Evolutionary conservation across 1,140 invertebrate genomes (phyloP).

Genomic region (Chrysoperla carnea): DNA sequence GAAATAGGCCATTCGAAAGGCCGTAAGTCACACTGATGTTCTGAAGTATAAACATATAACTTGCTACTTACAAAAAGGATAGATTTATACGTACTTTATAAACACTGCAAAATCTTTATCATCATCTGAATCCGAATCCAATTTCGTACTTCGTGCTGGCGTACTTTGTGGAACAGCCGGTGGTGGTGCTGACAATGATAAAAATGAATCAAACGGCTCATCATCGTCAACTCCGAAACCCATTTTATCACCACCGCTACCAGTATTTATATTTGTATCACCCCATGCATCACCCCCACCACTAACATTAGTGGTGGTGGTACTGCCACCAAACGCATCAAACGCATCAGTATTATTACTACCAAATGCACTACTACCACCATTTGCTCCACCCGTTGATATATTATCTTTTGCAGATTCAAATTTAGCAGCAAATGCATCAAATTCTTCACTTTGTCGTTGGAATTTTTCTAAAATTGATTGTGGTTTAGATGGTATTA

Average conservation of each 20-base stretch:
- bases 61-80: no score
- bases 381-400: conserved; percentile 14
- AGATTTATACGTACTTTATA: conserved; percentile 43
- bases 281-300: conserved; percentile 23
- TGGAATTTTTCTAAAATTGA: neutral
- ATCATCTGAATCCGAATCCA: conserved; percentile 59
- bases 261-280: conserved; percentile 18
- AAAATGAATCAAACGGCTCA: conserved; percentile 59
- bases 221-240: conserved; percentile 51
- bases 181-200: conserved; percentile 60
- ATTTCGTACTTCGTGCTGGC: conserved; percentile 32
- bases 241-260: conserved; percentile 4
- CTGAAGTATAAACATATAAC: no score
- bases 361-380: conserved; percentile 25
- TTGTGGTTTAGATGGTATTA: neutral
- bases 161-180: conserved; percentile 36
- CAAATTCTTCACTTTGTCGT: conserved; percentile 40
- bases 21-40: no score
- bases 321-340: conserved; percentile 28
- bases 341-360: conserved; percentile 11
- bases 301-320: no score
- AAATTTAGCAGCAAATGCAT: conserved; percentile 75
- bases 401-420: conserved; percentile 41
- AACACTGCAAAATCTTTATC: conserved; percentile 59
- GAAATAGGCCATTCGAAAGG: no score